Percentiles rank a stretch among this genome's conserved stretches.
Evolutionary conservation across 2,113 vertebrate species (phyloP).

Genomic region (Enhydra lutris): DNA sequence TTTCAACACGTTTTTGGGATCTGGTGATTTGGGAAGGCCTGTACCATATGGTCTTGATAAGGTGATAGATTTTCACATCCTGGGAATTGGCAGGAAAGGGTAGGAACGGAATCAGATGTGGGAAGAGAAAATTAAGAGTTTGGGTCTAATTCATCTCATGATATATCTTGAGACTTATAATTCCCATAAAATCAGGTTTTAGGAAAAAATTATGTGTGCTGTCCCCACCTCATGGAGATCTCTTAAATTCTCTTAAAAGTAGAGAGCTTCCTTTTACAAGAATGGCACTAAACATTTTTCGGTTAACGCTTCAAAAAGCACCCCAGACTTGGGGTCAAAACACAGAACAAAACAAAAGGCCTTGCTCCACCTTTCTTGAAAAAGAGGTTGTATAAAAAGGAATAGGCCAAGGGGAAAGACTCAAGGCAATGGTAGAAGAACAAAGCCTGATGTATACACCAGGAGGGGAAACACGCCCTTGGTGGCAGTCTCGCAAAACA

Average conservation of each 20-base stretch:
- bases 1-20: constrained; percentile 53
- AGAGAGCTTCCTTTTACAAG: neutral
- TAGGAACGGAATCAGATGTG: constrained; percentile 2
- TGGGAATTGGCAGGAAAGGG: constrained; percentile 48
- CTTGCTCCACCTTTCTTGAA: neutral
- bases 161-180: neutral
- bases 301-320: neutral
- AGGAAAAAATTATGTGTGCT: neutral
- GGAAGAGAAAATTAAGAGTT: neutral
- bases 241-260: neutral
- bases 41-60: constrained; percentile 68
- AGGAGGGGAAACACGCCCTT: neutral
- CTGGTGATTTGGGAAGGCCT: constrained; percentile 44
- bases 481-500: neutral
- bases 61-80: constrained; percentile 66
- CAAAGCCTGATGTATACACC: neutral
- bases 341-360: neutral
- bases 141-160: neutral
- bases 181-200: neutral
- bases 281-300: neutral
- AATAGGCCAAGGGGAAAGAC: neutral
- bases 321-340: neutral
- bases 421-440: neutral
- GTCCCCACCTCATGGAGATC: neutral
- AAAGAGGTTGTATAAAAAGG: neutral